These are phyloP conservation scores for Troglohyphantes excavatus DNA, from an alignment of 2,888 invertebrate species.

Conservation along the genomic window DNA sequence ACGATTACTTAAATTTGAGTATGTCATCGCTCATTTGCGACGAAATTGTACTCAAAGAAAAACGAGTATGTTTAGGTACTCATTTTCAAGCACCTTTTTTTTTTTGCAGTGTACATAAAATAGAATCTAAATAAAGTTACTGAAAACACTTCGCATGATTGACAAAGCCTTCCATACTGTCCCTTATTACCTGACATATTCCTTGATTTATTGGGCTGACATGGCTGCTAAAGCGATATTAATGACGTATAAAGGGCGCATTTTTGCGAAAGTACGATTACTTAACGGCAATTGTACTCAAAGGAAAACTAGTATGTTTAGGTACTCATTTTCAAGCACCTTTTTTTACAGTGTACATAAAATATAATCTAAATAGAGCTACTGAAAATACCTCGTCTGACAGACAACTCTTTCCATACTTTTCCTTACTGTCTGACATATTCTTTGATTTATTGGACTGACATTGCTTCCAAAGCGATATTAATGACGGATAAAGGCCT, in stretches of 20 bases:
- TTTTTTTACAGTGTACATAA: no score
- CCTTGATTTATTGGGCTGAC: neutral
- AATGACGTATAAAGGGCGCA: conserved; percentile 56
- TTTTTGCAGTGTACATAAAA: no score
- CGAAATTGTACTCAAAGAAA: no score
- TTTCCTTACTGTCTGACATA: neutral
- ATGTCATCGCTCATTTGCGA: no score
- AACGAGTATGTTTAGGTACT: no score
- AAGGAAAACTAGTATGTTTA: no score
- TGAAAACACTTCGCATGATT: neutral
- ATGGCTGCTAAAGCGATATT: conserved; percentile 42
- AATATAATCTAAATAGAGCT: neutral
- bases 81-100: no score
- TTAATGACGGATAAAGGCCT: conserved; percentile 54
- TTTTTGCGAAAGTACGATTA: no score
- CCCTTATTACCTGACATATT: neutral
- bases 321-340: no score
- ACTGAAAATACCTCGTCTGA: neutral
- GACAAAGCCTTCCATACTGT: neutral
- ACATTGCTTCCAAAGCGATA: conserved; percentile 27
- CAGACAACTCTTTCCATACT: neutral
- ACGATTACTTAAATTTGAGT: no score
- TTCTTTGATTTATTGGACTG: neutral
- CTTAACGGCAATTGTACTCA: no score
- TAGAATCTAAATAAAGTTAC: neutral